Conservation (phyloP, 2,113 vertebrate species). For the Corythaeola cristata region DNA sequence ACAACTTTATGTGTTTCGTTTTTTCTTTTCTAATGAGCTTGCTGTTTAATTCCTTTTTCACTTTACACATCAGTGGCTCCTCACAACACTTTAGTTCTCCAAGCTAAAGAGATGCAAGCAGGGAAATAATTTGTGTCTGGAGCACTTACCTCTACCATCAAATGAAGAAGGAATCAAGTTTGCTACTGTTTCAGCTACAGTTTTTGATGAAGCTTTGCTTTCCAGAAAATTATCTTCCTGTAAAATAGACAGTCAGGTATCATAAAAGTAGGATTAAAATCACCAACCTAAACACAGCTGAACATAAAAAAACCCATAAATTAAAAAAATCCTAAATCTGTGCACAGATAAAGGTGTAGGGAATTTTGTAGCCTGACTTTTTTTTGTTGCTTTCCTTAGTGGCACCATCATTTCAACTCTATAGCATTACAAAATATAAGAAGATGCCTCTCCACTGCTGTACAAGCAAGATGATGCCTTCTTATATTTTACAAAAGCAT, state of each 20-base stretch:
- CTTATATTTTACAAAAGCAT: not conserved
- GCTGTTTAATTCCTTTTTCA: not conserved
- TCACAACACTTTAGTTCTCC: not conserved
- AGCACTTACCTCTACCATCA: constrained; percentile 63
- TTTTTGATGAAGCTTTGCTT: not conserved
- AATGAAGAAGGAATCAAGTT: not conserved
- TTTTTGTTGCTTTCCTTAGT: not conserved
- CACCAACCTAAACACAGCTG: not conserved
- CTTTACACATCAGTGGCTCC: not conserved
- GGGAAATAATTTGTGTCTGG: not conserved
- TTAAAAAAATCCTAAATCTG: not conserved
- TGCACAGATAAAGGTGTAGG: not conserved
- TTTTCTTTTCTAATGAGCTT: not conserved
- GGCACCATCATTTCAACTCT: not conserved
- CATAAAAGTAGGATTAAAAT: not conserved
- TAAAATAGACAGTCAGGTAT: not conserved
- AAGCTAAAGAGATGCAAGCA: not conserved
- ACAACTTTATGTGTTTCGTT: accelerated
- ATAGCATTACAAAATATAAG: not conserved
- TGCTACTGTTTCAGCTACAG: not conserved
- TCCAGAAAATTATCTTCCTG: constrained; percentile 49
- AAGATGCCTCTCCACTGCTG: not conserved
- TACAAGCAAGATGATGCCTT: not conserved
- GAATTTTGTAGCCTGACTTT: not conserved
- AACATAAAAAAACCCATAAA: not conserved